These are phyloP conservation scores for Rattus rattus DNA, from an alignment of 2,113 vertebrate genomes.

Conservation along the genomic window DNA sequence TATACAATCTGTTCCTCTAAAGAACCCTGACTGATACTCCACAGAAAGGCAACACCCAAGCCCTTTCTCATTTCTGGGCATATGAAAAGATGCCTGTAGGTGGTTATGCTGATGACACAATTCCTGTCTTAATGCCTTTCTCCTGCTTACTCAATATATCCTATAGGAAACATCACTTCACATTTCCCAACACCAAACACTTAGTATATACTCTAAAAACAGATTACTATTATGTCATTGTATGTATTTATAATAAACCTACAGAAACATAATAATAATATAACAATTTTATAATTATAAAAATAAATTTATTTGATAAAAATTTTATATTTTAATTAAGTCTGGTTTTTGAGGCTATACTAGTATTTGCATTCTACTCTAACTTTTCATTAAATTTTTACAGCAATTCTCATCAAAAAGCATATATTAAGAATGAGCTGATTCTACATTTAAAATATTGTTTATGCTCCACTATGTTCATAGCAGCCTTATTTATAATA, in stretches of 20 bases:
- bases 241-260: conserved; percentile 40
- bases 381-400: conserved; percentile 22
- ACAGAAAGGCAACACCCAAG: neutral
- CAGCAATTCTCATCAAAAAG: neutral
- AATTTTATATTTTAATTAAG: conserved; percentile 24
- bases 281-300: too few relatives aligned
- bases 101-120: neutral
- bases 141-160: neutral
- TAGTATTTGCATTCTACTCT: neutral
- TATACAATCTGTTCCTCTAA: neutral
- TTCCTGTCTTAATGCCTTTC: neutral
- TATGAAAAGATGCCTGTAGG: neutral
- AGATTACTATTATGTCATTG: neutral
- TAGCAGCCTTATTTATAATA: too few relatives aligned
- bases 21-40: too few relatives aligned
- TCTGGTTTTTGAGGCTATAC: neutral
- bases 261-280: neutral
- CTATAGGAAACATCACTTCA: neutral
- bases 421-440: neutral
- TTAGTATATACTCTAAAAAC: neutral
- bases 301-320: too few relatives aligned
- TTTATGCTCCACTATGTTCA: too few relatives aligned
- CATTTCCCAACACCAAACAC: neutral
- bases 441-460: conserved; percentile 21
- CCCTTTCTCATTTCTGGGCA: neutral